These are phyloP conservation scores for Willowsia nigromaculata DNA, from an alignment of 2,888 invertebrate genomes.

Conservation along the genomic window DNA sequence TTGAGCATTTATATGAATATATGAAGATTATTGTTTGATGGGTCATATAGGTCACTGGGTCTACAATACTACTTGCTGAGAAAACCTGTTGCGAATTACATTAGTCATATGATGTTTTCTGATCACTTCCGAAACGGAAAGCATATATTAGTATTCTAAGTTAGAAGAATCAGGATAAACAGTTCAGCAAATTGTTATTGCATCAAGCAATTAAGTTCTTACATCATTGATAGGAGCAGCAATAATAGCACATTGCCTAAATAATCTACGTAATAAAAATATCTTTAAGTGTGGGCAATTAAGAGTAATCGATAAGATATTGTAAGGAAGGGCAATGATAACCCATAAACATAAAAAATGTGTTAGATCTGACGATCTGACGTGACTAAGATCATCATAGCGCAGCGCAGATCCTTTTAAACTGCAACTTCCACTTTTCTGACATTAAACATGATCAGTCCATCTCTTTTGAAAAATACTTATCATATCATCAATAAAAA, in stretches of 20 bases:
- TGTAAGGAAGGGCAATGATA: slow-evolving; percentile 56
- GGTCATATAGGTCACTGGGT: slow-evolving; percentile 65
- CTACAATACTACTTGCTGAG: slow-evolving; percentile 30
- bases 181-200: background rate
- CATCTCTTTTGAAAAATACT: background rate
- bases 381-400: background rate
- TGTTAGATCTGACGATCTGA: slow-evolving; percentile 7
- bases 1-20: slow-evolving; percentile 8
- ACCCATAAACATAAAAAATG: slow-evolving; percentile 27
- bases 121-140: slow-evolving; percentile 66
- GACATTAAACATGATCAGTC: background rate
- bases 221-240: background rate
- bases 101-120: slow-evolving; percentile 42
- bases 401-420: background rate
- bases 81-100: slow-evolving; percentile 69
- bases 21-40: slow-evolving; percentile 46
- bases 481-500: background rate
- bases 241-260: background rate
- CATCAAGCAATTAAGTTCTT: slow-evolving; percentile 55
- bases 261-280: background rate
- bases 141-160: background rate
- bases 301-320: slow-evolving; percentile 26
- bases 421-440: background rate
- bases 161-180: background rate
- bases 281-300: slow-evolving; percentile 33